phyloP scores from a whole-genome alignment of 1,140 invertebrate genomes.

The Micrasema minimum region DNA sequence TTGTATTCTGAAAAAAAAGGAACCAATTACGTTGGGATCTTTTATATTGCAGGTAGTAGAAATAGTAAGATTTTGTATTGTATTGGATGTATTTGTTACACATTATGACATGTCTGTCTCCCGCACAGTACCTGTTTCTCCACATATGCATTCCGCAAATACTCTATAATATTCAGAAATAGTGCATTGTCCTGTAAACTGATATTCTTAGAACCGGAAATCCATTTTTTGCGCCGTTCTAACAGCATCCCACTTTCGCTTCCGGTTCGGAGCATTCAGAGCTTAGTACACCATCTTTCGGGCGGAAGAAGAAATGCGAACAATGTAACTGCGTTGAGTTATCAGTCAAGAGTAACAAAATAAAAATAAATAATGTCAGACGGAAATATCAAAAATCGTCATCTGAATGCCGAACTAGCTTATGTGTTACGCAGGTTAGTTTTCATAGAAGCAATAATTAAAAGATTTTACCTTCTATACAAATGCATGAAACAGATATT shows the following conservation, averaged over 20 bases:
- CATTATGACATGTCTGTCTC: too few relatives aligned
- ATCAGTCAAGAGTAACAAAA: too few relatives aligned
- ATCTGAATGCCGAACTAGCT: too few relatives aligned
- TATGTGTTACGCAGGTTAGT: too few relatives aligned
- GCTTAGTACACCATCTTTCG: slow-evolving; percentile 10
- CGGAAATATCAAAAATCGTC: too few relatives aligned
- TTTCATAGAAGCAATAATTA: too few relatives aligned
- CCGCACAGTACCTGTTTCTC: neutral
- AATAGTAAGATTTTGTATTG: neutral
- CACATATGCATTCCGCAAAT: slow-evolving; percentile 13
- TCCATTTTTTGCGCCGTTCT: slow-evolving; percentile 6
- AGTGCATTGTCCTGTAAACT: slow-evolving; percentile 13
- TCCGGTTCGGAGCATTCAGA: slow-evolving; percentile 10
- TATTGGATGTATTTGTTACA: neutral
- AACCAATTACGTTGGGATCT: neutral
- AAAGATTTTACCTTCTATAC: too few relatives aligned
- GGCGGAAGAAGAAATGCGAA: neutral
- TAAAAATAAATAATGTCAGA: too few relatives aligned
- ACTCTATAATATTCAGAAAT: slow-evolving; percentile 15
- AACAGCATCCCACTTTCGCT: slow-evolving; percentile 11
- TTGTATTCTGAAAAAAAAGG: slow-evolving; percentile 20
- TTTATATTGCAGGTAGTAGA: neutral
- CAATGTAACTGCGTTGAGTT: too few relatives aligned
- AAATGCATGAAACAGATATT: too few relatives aligned
- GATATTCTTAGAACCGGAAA: slow-evolving; percentile 29